Evolutionary conservation across 23 tunicate species (phyloP).

Genomic region (Halocynthia aurantium): DNA sequence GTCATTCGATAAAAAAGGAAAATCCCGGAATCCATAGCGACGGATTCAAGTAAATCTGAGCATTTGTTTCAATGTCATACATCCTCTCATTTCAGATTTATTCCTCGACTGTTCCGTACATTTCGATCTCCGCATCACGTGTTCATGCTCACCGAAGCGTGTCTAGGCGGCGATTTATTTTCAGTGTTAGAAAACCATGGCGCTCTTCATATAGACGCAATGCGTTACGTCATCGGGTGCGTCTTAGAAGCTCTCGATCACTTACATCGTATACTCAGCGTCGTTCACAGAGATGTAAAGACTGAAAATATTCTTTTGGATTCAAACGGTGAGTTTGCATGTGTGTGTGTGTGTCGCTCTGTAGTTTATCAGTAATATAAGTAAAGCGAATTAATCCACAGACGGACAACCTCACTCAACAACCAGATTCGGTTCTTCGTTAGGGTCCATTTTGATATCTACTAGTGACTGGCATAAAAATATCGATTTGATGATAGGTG

Average conservation of each 20-base stretch:
- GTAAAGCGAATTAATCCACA: background rate
- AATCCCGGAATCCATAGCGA: too few relatives aligned
- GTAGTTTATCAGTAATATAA: background rate
- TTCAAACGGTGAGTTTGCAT: slow-evolving; percentile 28
- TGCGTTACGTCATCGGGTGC: slow-evolving; percentile 65
- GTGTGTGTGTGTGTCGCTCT: background rate
- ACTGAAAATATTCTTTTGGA: slow-evolving; percentile 67
- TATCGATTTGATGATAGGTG: too few relatives aligned
- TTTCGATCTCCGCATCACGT: slow-evolving; percentile 53
- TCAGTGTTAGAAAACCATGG: slow-evolving; percentile 56
- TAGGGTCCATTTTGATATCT: background rate
- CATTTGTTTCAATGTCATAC: too few relatives aligned
- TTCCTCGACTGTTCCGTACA: slow-evolving; percentile 45
- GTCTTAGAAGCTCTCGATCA: slow-evolving; percentile 60
- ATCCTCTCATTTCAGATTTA: slow-evolving; percentile 34
- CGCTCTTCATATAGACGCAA: slow-evolving; percentile 12
- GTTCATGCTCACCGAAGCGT: slow-evolving; percentile 65
- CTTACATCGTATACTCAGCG: slow-evolving; percentile 28
- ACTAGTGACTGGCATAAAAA: too few relatives aligned
- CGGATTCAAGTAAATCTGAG: too few relatives aligned
- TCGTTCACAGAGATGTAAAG: slow-evolving; percentile 68
- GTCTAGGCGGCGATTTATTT: slow-evolving; percentile 71
- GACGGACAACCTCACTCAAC: background rate
- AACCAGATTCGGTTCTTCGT: background rate
- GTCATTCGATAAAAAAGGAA: too few relatives aligned